Base-by-base conservation (phyloP, 2,888 invertebrate species). In the Hymenopus coronatus region DNA sequence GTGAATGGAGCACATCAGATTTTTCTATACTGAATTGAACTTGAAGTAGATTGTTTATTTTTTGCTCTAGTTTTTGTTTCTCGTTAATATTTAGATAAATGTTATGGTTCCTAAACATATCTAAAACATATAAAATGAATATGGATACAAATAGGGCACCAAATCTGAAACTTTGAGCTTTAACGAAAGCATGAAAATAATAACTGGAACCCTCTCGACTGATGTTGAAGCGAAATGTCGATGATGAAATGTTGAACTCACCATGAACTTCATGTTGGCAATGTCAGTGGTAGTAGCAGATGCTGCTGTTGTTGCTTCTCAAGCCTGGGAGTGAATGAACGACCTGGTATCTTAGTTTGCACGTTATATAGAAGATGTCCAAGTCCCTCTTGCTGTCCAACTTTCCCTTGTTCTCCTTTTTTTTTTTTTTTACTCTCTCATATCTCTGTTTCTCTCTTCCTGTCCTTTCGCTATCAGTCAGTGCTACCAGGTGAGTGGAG, bases 341-440 rank as follows among this genome's bases (percentile, higher is more conserved):
- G 82, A n/a, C 28, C 82, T 70, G 54, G 54, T 87, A 87, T 70
- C 87, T 8, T 8, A 87, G 82, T 46, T 70, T 87, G 30, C 82
- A 54, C 87, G 28, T 87, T 87, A 81, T 87, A 87, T 87, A 87
- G 87, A 87, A 70, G 54, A 81, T 87, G 54, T 87, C 46, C 54
- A 87, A 70, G 54, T 25, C 54, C 20, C 25, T 4, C 20, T 70
- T 70, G 54, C 54, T 20, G 54, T 25, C 25, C 20, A 70, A 70
- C 54, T 70, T 70, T 70, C 54, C 54, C 54, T 70, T 20, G 54
- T 70, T 70, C 54, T 70, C 54, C 6, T 25, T 70, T 25, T 70
- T 70, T 20, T 25, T 70, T 20, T 15, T 54, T 54, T 54, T 54
- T 54, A 54, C 54, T 70, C 54, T 70, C 54, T 70, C 20, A 12